These are phyloP conservation scores for Noctilio leporinus DNA, from an alignment of 2,113 vertebrate species.

Conservation along the genomic window DNA sequence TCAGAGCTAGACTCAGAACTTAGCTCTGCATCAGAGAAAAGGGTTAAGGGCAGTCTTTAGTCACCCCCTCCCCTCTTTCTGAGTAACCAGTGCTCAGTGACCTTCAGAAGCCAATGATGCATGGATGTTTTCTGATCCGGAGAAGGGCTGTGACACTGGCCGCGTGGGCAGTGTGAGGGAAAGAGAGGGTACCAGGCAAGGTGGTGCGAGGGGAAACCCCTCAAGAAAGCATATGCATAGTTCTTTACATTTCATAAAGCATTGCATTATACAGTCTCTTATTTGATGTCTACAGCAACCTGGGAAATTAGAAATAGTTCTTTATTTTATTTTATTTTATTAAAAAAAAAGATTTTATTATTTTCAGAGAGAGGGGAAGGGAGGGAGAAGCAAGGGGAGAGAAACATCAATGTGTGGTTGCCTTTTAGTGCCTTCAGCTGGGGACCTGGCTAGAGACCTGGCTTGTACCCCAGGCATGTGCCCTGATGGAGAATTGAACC, in stretches of 20 bases:
- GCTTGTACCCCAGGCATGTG: no score
- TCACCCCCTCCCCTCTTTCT: not conserved
- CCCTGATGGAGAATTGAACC: no score
- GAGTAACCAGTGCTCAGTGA: not conserved
- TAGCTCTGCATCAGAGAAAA: not conserved
- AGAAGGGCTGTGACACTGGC: not conserved
- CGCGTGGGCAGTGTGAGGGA: not conserved
- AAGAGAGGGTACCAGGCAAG: not conserved
- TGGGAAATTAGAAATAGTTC: not conserved
- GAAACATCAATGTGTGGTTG: no score
- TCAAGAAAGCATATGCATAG: not conserved
- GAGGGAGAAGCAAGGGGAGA: no score
- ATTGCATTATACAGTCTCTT: not conserved
- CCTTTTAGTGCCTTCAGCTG: no score
- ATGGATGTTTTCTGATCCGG: not conserved
- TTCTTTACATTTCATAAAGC: not conserved
- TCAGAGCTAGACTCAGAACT: not conserved
- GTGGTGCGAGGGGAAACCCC: not conserved
- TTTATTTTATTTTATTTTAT: no score
- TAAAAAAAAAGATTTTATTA: no score
- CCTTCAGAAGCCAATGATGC: not conserved
- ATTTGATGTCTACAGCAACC: conserved; percentile 7
- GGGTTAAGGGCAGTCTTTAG: not conserved
- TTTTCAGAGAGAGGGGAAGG: no score
- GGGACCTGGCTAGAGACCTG: no score